These are phyloP conservation scores for Homarus americanus DNA, from an alignment of 1,140 invertebrate genomes.

Conservation along the genomic window DNA sequence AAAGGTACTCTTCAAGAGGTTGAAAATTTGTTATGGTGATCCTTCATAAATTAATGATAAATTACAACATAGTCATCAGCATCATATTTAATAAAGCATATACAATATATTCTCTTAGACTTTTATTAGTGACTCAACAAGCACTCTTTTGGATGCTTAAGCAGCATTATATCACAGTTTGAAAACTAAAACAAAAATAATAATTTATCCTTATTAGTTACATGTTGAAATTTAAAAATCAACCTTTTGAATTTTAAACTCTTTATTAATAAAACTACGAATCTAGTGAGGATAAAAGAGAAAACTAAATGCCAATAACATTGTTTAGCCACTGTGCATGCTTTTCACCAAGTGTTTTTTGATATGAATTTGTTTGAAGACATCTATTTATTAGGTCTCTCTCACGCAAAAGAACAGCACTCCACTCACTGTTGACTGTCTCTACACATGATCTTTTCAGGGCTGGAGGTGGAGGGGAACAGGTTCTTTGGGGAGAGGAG, in stretches of 20 bases:
- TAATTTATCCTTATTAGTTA: no score
- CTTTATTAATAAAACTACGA: not conserved
- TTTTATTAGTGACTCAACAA: no score
- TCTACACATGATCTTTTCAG: conserved; percentile 68
- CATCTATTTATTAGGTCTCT: conserved; percentile 45
- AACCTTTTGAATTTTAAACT: not conserved
- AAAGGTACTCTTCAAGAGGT: no score
- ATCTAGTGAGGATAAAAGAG: not conserved
- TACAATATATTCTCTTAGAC: no score
- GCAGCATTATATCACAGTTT: no score
- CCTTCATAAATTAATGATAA: no score
- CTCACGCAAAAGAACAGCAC: conserved; percentile 51
- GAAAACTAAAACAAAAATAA: no score
- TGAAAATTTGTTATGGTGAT: no score
- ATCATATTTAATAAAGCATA: no score
- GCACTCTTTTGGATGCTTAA: no score
- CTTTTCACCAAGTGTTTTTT: conserved; percentile 50
- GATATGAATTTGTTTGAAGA: conserved; percentile 44
- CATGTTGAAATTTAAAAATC: no score
- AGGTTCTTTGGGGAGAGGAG: conserved; percentile 62
- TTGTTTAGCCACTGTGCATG: conserved; percentile 60
- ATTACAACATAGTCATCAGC: no score
- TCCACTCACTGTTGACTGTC: conserved; percentile 66
- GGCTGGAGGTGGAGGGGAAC: conserved; percentile 58
- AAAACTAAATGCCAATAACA: conserved; percentile 45